Base-by-base conservation (phyloP, 2,797 vertebrate species). In the Pangasius krempfi region DNA sequence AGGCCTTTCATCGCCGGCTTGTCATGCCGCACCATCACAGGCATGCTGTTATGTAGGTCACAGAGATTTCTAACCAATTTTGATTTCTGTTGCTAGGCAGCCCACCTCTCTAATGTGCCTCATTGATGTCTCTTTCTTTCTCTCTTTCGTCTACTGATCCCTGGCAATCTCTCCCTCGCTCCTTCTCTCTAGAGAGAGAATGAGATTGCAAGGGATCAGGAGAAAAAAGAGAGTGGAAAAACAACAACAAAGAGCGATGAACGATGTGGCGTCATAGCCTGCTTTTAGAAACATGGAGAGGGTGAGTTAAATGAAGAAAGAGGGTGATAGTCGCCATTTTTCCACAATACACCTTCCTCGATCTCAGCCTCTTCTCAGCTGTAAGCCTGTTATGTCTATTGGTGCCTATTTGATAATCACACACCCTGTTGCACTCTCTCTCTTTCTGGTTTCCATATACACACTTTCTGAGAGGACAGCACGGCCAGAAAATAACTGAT, bases 71-170 rank as follows among this genome's bases (percentile, higher is more conserved):
- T 95, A 44, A 94, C 95, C 88, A 95, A 95, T 96, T 96, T 96
- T 96, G 94, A 95, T 95, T 95, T 86, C 93, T 93, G 96, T 96
- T 96, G 96, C 96, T 96, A 96, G 95, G 96, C 95, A 97, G 95
- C 96, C 92, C 89, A 40, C 91, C 90, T 91, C 95, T 96, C 96
- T 95, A 96, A 95, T 96, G 95, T 96, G 94, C 94, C 94, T 94
- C 94, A 94, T 93, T 95, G 95, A 95, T 95, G 94, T 94, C 94
- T 95, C 92, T 95, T 94, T 94, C 94, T 93, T 92, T 88, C n/a
- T 72, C 37, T 18, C n/a, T 81, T 64, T 84, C n/a, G 64, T 86
- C 47, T 79, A 40, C 76, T 70, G 76, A 87, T 68, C 33, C 50
- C 64, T 81, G 56, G n/a, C 30, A 56, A 56, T 87, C 73, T 33